Percentiles rank a stretch among this genome's conserved stretches.
phyloP scores from a whole-genome alignment of 2,797 vertebrate genomes.

The Onychomys torridus region DNA sequence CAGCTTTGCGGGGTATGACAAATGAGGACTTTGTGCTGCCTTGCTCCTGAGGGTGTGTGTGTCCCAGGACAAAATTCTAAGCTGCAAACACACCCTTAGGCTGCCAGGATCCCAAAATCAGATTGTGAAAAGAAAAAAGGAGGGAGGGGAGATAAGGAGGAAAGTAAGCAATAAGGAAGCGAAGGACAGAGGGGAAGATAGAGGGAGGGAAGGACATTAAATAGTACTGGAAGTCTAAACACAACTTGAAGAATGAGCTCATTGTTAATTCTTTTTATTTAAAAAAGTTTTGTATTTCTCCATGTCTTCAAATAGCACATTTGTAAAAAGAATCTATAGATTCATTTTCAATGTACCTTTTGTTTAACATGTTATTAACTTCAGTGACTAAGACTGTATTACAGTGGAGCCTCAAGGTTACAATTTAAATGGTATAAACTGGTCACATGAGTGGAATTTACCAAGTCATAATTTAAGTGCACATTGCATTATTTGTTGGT shows the following conservation, averaged over 20 bases:
- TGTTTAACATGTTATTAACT: background rate
- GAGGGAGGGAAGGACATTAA: background rate
- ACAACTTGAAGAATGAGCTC: background rate
- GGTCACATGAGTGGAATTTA: background rate
- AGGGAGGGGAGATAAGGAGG: rapidly evolving
- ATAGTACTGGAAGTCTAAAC: background rate
- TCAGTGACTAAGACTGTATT: background rate
- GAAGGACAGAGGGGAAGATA: background rate
- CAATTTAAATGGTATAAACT: background rate
- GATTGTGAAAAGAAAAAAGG: background rate
- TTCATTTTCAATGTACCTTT: background rate
- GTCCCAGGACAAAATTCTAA: background rate
- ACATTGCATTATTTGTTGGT: background rate
- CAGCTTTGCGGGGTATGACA: background rate
- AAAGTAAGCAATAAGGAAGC: background rate
- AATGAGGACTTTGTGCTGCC: background rate
- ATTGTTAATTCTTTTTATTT: background rate
- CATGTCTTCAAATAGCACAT: background rate
- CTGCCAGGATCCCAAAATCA: background rate
- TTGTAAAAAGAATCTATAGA: background rate
- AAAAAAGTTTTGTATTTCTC: background rate
- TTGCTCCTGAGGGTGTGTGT: background rate
- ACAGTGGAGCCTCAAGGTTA: background rate
- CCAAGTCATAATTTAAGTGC: background rate
- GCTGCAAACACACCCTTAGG: background rate